Conservation (phyloP, 2,113 vertebrate species). For the Ciconia stormi region DNA sequence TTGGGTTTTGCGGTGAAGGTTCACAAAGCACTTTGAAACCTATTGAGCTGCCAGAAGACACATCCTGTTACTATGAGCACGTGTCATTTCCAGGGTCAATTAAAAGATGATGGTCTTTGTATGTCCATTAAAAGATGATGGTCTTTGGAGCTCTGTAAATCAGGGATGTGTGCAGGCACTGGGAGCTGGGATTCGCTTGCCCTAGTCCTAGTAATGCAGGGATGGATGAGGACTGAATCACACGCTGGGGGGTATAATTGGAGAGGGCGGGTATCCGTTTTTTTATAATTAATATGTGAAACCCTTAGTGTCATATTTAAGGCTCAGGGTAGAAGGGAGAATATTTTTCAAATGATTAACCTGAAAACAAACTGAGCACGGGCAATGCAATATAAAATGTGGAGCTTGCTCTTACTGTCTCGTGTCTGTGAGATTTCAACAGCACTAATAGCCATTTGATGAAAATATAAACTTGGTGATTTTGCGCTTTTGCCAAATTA, state of each 20-base stretch:
- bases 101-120: neutral
- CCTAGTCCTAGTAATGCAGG: neutral
- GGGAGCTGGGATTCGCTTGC: neutral
- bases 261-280: neutral
- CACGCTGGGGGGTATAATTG: neutral
- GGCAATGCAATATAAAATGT: neutral
- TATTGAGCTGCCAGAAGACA: neutral
- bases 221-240: neutral
- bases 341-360: neutral
- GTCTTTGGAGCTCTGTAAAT: neutral
- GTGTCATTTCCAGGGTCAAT: neutral
- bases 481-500: conserved; percentile 64
- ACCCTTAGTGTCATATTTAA: neutral
- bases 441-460: neutral
- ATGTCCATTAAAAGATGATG: neutral
- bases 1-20: neutral
- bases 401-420: neutral
- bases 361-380: neutral
- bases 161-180: neutral
- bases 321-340: neutral
- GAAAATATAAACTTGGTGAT: conserved; percentile 34
- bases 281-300: neutral
- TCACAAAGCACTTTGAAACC: neutral
- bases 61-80: neutral
- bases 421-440: neutral